A percentile compares a stretch with the other conserved stretches of the same genome.
Evolutionary conservation across 2,888 invertebrate genomes (phyloP).

Genomic region (Malthinus seriepunctatus): DNA sequence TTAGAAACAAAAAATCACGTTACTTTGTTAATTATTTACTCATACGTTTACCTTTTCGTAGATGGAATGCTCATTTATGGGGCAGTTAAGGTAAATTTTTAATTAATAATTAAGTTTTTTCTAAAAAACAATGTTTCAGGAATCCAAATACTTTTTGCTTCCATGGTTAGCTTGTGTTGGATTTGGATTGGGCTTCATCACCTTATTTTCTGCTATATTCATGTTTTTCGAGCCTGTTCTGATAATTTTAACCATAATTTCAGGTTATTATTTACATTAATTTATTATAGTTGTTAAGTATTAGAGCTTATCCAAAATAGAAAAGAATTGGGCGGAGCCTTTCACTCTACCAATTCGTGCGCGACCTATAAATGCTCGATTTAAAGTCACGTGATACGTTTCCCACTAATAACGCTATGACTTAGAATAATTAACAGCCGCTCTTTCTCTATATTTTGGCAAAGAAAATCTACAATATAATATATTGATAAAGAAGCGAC

Average conservation of each 20-base stretch:
- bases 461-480: too few species aligned
- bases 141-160: conserved; percentile 18
- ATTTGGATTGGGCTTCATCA: conserved; percentile 14
- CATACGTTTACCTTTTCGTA: conserved; percentile 14
- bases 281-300: too few species aligned
- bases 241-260: conserved; percentile 12
- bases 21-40: conserved; percentile 16
- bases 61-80: conserved; percentile 18
- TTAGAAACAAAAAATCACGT: conserved; percentile 15
- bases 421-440: too few species aligned
- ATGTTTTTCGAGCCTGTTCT: conserved; percentile 22
- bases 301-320: too few species aligned
- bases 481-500: too few species aligned
- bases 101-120: background rate
- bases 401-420: too few species aligned
- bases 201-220: conserved; percentile 19
- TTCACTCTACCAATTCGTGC: too few species aligned
- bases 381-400: too few species aligned
- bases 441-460: too few species aligned
- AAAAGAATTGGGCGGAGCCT: too few species aligned
- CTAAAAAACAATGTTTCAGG: conserved; percentile 3
- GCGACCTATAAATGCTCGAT: too few species aligned
- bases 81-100: conserved; percentile 13
- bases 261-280: conserved; percentile 6
- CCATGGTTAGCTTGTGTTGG: conserved; percentile 23